Percentiles rank a stretch among this genome's conserved stretches.
These are phyloP conservation scores for Lichenostomus cassidix DNA, from an alignment of 2,113 vertebrate genomes.

Conservation along the genomic window DNA sequence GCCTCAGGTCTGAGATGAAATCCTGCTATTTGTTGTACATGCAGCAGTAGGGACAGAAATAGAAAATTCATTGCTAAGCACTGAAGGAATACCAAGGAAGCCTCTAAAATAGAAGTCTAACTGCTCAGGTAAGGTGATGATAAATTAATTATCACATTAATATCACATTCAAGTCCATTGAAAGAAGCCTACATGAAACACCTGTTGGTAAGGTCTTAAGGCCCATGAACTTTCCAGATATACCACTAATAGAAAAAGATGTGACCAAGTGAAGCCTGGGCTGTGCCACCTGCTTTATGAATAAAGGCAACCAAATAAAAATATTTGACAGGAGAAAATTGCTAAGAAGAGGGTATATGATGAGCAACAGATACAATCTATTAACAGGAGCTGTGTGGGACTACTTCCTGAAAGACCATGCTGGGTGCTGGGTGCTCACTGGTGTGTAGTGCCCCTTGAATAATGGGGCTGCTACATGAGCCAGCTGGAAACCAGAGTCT, in stretches of 20 bases:
- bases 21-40: not conserved
- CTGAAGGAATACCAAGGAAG: not conserved
- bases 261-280: not conserved
- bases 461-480: fast-evolving
- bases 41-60: not conserved
- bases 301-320: not conserved
- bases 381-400: not conserved
- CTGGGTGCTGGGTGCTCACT: not conserved
- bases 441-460: not conserved
- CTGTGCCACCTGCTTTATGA: not conserved
- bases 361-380: not conserved
- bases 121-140: not conserved
- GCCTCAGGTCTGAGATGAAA: not conserved
- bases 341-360: not conserved
- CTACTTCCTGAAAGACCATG: not conserved
- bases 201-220: not conserved
- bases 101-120: not conserved
- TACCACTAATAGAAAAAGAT: not conserved
- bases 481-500: not conserved
- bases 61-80: not conserved
- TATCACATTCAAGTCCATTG: too few species aligned
- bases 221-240: not conserved
- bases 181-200: not conserved
- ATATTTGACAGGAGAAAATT: not conserved
- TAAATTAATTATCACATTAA: not conserved